Base-by-base conservation (phyloP, 1,140 invertebrate genomes). In the Bursaphelenchus mucronatus region DNA sequence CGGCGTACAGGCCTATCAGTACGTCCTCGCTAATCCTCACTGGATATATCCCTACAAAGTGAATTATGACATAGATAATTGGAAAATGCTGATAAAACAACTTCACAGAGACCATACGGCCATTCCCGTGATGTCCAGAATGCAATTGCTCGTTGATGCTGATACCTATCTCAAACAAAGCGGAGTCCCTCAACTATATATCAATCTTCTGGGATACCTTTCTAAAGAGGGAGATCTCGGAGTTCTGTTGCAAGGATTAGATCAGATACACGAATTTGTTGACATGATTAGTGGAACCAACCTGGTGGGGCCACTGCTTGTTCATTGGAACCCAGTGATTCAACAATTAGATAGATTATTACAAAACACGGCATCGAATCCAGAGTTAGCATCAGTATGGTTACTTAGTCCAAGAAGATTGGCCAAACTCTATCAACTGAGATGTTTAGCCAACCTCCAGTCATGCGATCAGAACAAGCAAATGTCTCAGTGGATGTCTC, bases 311-410 rank as follows among this genome's bases (percentile, higher is more conserved):
- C 53, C 69, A 11, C 43, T 79, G 44, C 51, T 81, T 15, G 21
- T 70, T 5, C 81, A 79, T 63, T 68, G 81, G 47, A 45, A 59
- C 30, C 76, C 76, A 3, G 79, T 81, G 6, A 77, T 79, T 43
- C 64, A 69, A 41, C 71, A 80, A 54, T 62, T 80, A 19, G 78
- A 80, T 59, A 50, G 64, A 41, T 55, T 68, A 19, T 55, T 81
- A 51, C 62, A 67, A 46, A 52, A 63, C 17, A 56, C 73, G 41
- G 64, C 75, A 39, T 54, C 39, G 10, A 65, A 78, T 49, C 49
- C 70, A 8, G 78, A 79, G 59, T 53, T 71, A n/a, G 79, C 79
- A 8, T 71, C 78, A 10, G 47, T 81, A n/a, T 80, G 78, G 78
- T 54, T 80, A 10, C 51, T 80, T 4, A 69, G 68, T 63, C 76